Percentiles rank a stretch among this genome's conserved stretches.
Evolutionary conservation across 2,888 invertebrate species (phyloP).

Genomic region (Petrolisthes manimaculis): DNA sequence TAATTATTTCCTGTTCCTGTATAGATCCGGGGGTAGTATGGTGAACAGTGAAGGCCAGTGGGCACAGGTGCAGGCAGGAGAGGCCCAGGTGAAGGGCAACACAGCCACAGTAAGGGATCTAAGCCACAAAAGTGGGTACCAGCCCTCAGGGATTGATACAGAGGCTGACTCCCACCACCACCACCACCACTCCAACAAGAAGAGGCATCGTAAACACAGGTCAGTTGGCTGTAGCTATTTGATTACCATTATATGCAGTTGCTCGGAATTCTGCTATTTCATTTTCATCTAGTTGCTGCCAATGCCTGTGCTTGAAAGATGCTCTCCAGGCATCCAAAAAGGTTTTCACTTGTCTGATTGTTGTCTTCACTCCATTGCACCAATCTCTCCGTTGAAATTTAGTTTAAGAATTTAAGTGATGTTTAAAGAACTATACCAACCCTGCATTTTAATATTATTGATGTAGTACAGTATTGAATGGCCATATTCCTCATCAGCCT

Average conservation of each 20-base stretch:
- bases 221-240: conserved; percentile 3
- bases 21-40: conserved; percentile 74
- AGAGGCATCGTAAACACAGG: conserved; percentile 65
- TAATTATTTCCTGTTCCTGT: neutral
- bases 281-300: too few relatives aligned
- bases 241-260: neutral
- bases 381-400: too few relatives aligned
- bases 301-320: too few relatives aligned
- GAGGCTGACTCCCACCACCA: conserved; percentile 61
- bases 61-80: conserved; percentile 86
- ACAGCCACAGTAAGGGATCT: conserved; percentile 58
- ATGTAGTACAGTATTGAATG: too few relatives aligned
- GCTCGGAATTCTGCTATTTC: too few relatives aligned
- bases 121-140: conserved; percentile 54
- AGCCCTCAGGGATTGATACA: conserved; percentile 60
- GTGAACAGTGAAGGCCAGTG: conserved; percentile 90
- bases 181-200: conserved; percentile 68
- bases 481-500: too few relatives aligned
- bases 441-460: too few relatives aligned
- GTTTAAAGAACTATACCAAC: too few relatives aligned
- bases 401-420: too few relatives aligned
- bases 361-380: too few relatives aligned
- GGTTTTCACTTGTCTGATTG: too few relatives aligned
- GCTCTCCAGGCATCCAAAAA: too few relatives aligned
- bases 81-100: conserved; percentile 69